These are phyloP conservation scores for Cyanoramphus novaezelandiae DNA, from an alignment of 2,113 vertebrate species.

Conservation along the genomic window DNA sequence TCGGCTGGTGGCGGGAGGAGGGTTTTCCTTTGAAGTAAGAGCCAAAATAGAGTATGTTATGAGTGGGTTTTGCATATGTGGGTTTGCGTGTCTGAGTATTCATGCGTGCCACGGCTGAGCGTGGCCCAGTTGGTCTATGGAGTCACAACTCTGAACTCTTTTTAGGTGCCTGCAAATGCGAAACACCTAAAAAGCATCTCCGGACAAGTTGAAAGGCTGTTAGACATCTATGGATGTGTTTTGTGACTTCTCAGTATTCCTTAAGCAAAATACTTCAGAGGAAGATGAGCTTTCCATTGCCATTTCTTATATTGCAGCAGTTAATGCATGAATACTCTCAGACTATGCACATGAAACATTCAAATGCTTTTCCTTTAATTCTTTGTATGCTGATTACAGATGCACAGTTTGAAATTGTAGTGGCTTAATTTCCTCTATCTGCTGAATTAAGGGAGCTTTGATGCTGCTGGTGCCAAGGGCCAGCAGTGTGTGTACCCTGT, in stretches of 20 bases:
- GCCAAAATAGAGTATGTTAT: neutral
- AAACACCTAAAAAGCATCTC: neutral
- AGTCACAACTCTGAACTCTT: neutral
- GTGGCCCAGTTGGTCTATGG: rapidly evolving
- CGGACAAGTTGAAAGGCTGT: rapidly evolving
- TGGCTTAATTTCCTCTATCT: neutral
- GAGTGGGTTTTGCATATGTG: neutral
- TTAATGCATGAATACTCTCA: neutral
- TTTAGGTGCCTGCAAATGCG: neutral
- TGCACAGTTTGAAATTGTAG: neutral
- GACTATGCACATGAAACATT: neutral
- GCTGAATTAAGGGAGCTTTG: neutral
- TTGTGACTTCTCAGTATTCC: neutral
- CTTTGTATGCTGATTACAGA: neutral
- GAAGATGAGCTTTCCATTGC: neutral
- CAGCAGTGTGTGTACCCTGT: neutral
- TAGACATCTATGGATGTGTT: neutral
- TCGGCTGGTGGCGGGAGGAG: neutral
- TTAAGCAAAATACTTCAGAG: neutral
- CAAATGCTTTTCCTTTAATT: neutral
- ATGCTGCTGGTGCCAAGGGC: no score
- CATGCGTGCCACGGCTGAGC: neutral
- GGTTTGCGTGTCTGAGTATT: neutral
- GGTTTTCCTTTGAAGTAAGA: neutral
- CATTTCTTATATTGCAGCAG: neutral